Base-by-base conservation (phyloP, 2,888 invertebrate species). In the Dexiosoma caninum region DNA sequence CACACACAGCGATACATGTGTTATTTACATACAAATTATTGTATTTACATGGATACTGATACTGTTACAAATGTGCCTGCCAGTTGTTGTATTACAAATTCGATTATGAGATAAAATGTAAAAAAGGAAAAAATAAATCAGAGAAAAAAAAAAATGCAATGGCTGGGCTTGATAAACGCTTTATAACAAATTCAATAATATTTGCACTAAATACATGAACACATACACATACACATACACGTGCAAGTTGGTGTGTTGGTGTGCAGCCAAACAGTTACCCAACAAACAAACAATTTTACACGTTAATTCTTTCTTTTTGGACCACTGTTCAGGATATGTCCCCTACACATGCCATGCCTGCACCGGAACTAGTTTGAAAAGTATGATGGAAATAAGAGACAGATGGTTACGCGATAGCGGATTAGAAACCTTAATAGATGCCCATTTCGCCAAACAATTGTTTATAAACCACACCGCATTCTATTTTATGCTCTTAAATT, bases 61-160 rank as follows among this genome's bases (percentile, higher is more conserved):
- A 72, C 23, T 42, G 51, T 72, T 21, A 40, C 53, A 67, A 78
- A 44, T 55, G n/a, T n/a, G n/a, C n/a, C n/a, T n/a, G 51, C 51
- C 40, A 46, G 53, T 49, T 74, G 51, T 57, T 79, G 44, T 75
- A 57, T 51, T 57, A 67, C 75, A 76, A 76, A 81, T 79, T 79
- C 78, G 78, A 79, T 79, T 79, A 79, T 74, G 27, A 79, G 78
- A 79, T 79, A 74, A 74, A 79, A 67, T 35, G n/a, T 5, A 51
- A 66, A 30, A 40, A 49, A 46, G 30, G 42, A 27, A 35, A 32
- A 37, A 1, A 40, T 35, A 53, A 59, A 53, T 23, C n/a, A n/a
- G n/a, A n/a, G n/a, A 51, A 27, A 35, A 32, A 37, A 1, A 40
- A 42, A 53, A 59, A 53, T 23, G 2, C 21, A 46, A 67, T 55